phyloP scores from a whole-genome alignment of 2,888 invertebrate genomes.

The Ophion slaviceki region DNA sequence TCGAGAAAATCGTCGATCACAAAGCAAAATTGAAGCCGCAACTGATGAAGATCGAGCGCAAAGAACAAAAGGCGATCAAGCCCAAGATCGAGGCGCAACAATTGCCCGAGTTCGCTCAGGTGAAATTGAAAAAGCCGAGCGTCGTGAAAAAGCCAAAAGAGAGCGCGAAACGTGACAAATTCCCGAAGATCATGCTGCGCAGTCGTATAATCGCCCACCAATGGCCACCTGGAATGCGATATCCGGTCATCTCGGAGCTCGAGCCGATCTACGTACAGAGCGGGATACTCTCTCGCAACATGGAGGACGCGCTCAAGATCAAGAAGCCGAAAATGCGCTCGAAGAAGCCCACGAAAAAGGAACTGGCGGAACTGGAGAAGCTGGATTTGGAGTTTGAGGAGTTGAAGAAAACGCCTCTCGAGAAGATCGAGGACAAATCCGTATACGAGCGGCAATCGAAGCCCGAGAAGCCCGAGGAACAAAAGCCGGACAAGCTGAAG shows the following conservation, averaged over 20 bases:
- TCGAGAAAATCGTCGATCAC: constrained; percentile 60
- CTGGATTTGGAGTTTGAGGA: constrained; percentile 83
- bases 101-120: constrained; percentile 86
- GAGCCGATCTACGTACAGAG: constrained; percentile 83
- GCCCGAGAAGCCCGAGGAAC: constrained; percentile 84
- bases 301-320: constrained; percentile 84
- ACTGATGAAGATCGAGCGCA: constrained; percentile 86
- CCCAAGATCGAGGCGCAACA: constrained; percentile 85
- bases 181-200: constrained; percentile 84
- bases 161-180: constrained; percentile 78
- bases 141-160: constrained; percentile 77
- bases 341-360: constrained; percentile 82
- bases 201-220: constrained; percentile 82
- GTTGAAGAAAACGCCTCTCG: constrained; percentile 81
- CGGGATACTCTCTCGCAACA: constrained; percentile 84
- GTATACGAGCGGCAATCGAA: constrained; percentile 81
- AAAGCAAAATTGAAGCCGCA: constrained; percentile 74
- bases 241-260: constrained; percentile 80
- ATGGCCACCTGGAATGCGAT: constrained; percentile 83
- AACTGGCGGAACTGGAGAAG: constrained; percentile 83
- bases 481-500: constrained; percentile 82
- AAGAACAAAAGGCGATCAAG: constrained; percentile 86
- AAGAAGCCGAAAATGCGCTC: constrained; percentile 83
- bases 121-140: constrained; percentile 87
- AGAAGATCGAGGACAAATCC: constrained; percentile 82